These are phyloP conservation scores for Ceratina australensis DNA, from an alignment of 1,140 invertebrate species.

Conservation along the genomic window DNA sequence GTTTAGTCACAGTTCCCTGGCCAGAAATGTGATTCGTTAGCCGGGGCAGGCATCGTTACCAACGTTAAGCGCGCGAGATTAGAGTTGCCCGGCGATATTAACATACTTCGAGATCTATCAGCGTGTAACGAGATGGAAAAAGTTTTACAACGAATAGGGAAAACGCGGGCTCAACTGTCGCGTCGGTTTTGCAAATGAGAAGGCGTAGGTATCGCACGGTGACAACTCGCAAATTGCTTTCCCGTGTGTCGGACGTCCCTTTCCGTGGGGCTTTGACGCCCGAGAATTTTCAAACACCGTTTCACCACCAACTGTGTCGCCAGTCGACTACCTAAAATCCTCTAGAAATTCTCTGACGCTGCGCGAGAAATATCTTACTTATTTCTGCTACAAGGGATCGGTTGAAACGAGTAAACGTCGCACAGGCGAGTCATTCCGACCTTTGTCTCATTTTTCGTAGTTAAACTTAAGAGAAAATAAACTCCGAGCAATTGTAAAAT, in stretches of 20 bases:
- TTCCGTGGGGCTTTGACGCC: conserved; percentile 47
- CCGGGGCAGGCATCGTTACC: neutral
- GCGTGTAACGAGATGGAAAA: conserved; percentile 2
- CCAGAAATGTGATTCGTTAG: neutral
- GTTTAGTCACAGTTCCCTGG: neutral
- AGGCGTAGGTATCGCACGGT: conserved; percentile 11
- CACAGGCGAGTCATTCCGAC: too few species aligned
- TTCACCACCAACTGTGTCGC: neutral
- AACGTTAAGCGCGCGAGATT: neutral
- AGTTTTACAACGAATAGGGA: neutral
- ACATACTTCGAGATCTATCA: neutral
- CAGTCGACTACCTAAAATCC: too few species aligned
- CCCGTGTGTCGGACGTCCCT: conserved; percentile 27
- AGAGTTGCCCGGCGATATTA: neutral
- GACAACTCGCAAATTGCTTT: conserved; percentile 59
- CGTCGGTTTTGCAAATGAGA: neutral
- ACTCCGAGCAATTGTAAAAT: too few species aligned
- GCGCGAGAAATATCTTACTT: too few species aligned
- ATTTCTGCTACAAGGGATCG: too few species aligned
- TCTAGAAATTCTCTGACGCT: too few species aligned
- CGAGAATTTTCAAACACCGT: conserved; percentile 40
- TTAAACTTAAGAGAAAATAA: too few species aligned
- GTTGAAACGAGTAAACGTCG: too few species aligned
- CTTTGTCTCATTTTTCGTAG: too few species aligned
- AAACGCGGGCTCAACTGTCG: neutral